Percentiles rank a stretch among this genome's conserved stretches.
Conservation (phyloP, 2,113 vertebrate genomes). For the Mesoclemmys tuberculata region DNA sequence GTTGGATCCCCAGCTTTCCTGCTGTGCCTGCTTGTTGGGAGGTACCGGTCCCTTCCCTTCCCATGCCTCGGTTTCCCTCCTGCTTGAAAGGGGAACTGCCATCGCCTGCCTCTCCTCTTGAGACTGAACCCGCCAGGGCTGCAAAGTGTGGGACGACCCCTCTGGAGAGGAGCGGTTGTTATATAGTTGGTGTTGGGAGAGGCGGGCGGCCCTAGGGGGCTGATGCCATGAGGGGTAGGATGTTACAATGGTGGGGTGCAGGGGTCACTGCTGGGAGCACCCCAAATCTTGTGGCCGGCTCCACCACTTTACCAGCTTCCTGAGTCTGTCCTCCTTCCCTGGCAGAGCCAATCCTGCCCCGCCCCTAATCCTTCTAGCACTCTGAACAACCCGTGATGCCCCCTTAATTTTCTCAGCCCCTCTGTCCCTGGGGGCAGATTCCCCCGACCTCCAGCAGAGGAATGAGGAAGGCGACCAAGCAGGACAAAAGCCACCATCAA, state of each 20-base stretch:
- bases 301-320: too few species aligned
- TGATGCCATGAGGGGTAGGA: background rate
- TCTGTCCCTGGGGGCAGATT: background rate
- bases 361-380: background rate
- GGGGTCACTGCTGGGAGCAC: background rate
- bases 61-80: background rate
- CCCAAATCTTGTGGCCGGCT: background rate
- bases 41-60: background rate
- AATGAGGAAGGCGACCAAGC: background rate
- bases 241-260: background rate
- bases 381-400: background rate
- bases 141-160: background rate
- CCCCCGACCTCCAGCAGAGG: background rate
- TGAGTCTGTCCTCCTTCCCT: background rate
- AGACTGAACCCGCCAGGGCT: background rate
- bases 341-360: background rate
- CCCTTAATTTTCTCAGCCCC: background rate
- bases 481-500: background rate
- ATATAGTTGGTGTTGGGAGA: background rate
- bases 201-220: too few species aligned
- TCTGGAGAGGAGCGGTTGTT: background rate
- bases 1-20: background rate
- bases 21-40: background rate
- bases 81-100: background rate
- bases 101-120: too few species aligned